Conservation (phyloP, 2,797 vertebrate genomes). For the Graptemys geographica region DNA sequence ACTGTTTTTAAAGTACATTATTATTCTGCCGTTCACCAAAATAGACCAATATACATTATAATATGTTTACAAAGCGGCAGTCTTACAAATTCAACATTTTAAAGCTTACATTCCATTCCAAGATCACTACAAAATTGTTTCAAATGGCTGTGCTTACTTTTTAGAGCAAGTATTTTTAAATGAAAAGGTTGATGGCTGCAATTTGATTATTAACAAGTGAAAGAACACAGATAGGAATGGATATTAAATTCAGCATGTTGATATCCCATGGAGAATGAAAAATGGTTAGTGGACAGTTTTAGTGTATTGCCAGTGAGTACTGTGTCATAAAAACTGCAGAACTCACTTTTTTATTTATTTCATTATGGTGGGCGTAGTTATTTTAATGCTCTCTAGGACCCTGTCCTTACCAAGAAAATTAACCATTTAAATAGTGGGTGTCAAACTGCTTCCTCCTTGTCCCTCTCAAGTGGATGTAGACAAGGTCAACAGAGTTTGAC, state of each 20-base stretch:
- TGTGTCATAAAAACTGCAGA: constrained; percentile 52
- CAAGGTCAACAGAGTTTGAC: not conserved
- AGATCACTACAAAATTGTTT: constrained; percentile 72
- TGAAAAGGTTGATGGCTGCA: constrained; percentile 82
- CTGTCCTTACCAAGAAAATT: constrained; percentile 30
- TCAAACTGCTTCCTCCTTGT: not conserved
- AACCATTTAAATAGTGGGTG: constrained; percentile 39
- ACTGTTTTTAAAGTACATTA: constrained; percentile 81
- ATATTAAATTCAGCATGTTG: constrained; percentile 76
- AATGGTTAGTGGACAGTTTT: constrained; percentile 79
- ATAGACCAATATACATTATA: constrained; percentile 72
- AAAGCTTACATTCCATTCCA: constrained; percentile 59
- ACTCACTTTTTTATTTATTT: constrained; percentile 58
- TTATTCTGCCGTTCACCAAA: constrained; percentile 82
- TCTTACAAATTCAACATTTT: constrained; percentile 67
- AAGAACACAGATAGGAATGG: constrained; percentile 72
- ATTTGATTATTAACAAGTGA: constrained; percentile 84
- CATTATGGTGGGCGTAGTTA: not conserved
- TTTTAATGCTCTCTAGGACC: constrained; percentile 62
- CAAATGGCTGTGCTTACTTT: constrained; percentile 68
- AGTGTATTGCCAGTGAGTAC: constrained; percentile 29
- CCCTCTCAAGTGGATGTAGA: not conserved
- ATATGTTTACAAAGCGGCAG: constrained; percentile 69
- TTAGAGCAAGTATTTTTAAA: constrained; percentile 69
- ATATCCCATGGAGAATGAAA: constrained; percentile 74